Conservation (phyloP, 1,140 invertebrate species). For the Drosophila oshimai region DNA sequence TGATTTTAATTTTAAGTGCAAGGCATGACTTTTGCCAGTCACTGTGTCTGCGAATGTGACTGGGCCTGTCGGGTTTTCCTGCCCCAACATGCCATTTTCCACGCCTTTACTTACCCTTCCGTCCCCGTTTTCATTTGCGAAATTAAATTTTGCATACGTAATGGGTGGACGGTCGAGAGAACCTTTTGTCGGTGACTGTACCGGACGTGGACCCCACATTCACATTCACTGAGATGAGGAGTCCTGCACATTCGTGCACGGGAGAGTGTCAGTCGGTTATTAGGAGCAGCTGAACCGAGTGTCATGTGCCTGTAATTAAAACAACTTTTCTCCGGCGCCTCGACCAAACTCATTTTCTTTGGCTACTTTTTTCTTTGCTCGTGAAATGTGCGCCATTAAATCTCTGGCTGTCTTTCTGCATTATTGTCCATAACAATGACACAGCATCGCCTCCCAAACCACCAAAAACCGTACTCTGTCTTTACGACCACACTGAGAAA, state of each 20-base stretch:
- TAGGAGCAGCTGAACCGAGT: constrained; percentile 27
- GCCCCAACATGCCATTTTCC: constrained; percentile 6
- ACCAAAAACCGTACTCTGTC: background rate
- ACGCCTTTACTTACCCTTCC: constrained; percentile 5
- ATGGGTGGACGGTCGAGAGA: constrained; percentile 25
- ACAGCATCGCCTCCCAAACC: constrained; percentile 6
- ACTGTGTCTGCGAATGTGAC: constrained; percentile 29
- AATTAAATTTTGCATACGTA: constrained; percentile 76
- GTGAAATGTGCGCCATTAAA: constrained; percentile 46
- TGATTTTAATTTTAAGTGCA: constrained; percentile 61
- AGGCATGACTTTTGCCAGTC: constrained; percentile 48
- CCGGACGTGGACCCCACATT: background rate
- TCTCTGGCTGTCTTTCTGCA: constrained; percentile 40
- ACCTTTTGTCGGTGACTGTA: constrained; percentile 52
- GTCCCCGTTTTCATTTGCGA: constrained; percentile 57
- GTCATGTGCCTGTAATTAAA: constrained; percentile 63
- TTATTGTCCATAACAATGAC: constrained; percentile 74
- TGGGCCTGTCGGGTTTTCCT: background rate
- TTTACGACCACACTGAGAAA: constrained; percentile 53
- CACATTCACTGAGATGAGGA: background rate
- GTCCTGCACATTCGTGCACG: constrained; percentile 17
- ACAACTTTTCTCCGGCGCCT: constrained; percentile 38
- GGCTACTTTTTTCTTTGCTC: constrained; percentile 17
- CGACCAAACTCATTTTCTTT: constrained; percentile 14
- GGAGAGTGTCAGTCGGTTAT: constrained; percentile 33